A percentile compares a stretch with the other conserved stretches of the same genome.
Conservation (phyloP, 2,113 vertebrate species). For the Nyctibius bracteatus region DNA sequence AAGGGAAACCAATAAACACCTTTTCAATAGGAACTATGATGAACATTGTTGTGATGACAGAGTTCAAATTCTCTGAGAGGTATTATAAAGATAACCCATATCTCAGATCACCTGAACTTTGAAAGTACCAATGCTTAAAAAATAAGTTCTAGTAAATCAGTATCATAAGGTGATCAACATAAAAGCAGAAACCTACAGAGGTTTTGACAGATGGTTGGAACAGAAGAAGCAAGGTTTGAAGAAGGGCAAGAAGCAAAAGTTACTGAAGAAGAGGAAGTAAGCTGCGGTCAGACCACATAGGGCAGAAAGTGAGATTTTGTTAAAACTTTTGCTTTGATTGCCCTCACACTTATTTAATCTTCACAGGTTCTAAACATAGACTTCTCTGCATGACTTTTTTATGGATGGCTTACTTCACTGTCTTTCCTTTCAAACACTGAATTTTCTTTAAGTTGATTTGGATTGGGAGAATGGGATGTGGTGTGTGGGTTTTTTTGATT, state of each 20-base stretch:
- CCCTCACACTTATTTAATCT: neutral
- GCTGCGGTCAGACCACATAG: neutral
- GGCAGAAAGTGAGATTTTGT: neutral
- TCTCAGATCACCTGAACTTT: neutral
- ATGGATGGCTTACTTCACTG: neutral
- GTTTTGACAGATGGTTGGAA: neutral
- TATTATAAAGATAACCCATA: neutral
- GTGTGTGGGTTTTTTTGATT: neutral
- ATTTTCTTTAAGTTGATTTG: neutral
- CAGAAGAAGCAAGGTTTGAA: neutral
- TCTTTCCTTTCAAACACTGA: neutral
- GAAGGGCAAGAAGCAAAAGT: neutral
- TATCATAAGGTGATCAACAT: neutral
- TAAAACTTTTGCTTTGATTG: neutral
- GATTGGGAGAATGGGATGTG: accelerated
- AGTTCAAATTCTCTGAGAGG: neutral
- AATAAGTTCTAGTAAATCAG: neutral
- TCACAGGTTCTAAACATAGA: neutral
- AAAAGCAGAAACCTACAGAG: neutral
- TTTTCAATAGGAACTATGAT: neutral
- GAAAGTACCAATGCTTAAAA: neutral
- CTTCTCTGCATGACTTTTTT: neutral
- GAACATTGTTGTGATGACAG: neutral
- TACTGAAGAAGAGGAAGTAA: neutral
- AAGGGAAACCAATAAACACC: neutral